These are phyloP conservation scores for Felis chaus DNA, from an alignment of 2,113 vertebrate species.

Conservation along the genomic window DNA sequence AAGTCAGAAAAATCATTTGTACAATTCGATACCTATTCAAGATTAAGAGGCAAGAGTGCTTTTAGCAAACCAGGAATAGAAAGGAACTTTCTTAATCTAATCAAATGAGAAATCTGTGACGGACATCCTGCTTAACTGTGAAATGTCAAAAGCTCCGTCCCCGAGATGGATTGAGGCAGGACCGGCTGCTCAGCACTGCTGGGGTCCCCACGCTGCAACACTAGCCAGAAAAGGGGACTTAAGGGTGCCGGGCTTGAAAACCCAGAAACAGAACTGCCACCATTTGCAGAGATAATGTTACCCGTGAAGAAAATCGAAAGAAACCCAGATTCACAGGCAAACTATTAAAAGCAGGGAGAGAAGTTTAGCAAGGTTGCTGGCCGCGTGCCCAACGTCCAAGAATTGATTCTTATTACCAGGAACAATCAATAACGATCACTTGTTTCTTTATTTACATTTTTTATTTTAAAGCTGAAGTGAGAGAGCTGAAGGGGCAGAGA, in stretches of 20 bases:
- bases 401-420: neutral
- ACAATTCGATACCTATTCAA: neutral
- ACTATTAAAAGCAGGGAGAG: neutral
- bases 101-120: neutral
- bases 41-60: neutral
- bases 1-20: neutral
- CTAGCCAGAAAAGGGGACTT: neutral
- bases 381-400: too few species aligned
- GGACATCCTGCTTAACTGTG: too few species aligned
- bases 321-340: neutral
- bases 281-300: neutral
- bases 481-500: too few species aligned
- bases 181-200: accelerated
- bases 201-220: neutral
- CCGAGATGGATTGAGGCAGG: too few species aligned
- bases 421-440: neutral
- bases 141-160: neutral
- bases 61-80: neutral
- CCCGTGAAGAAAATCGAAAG: neutral
- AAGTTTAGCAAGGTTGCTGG: neutral
- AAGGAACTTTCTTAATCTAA: neutral
- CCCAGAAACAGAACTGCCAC: neutral
- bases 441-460: too few species aligned
- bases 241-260: neutral
- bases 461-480: too few species aligned